Conservation (phyloP, 2,888 invertebrate genomes). For the Orchesella flavescens region DNA sequence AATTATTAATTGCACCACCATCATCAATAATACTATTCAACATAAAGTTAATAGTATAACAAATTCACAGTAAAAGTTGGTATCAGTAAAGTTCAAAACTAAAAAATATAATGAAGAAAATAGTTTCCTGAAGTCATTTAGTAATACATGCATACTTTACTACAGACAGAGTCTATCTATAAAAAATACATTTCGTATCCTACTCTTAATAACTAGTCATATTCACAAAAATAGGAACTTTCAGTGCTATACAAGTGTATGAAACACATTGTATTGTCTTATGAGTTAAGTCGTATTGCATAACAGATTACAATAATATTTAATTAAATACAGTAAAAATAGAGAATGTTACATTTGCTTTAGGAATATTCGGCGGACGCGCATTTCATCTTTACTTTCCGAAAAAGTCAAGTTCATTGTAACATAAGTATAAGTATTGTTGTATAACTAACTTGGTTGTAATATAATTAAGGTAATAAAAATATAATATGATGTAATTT, state of each 20-base stretch:
- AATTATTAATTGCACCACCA: slow-evolving; percentile 44
- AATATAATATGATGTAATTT: neutral
- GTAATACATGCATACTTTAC: neutral
- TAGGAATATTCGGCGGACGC: slow-evolving; percentile 34
- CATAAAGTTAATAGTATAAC: neutral
- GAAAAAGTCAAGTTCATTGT: neutral
- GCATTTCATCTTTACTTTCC: slow-evolving; percentile 15
- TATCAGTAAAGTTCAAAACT: neutral
- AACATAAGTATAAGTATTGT: no score
- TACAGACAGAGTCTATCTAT: neutral
- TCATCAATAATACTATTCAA: slow-evolving; percentile 2
- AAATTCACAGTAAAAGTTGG: neutral
- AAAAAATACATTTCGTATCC: neutral
- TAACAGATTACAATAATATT: neutral
- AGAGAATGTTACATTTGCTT: slow-evolving; percentile 18
- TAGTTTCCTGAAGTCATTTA: neutral
- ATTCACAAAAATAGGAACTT: slow-evolving; percentile 66
- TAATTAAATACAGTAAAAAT: neutral
- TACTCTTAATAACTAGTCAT: neutral
- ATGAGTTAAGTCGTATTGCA: slow-evolving; percentile 5
- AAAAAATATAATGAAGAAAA: neutral
- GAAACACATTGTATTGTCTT: slow-evolving; percentile 29
- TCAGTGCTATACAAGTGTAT: slow-evolving; percentile 52
- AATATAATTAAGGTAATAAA: slow-evolving; percentile 3
- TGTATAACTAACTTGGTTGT: neutral